Base-by-base conservation (phyloP, 1,140 invertebrate genomes). In the Drosophila sproati region DNA sequence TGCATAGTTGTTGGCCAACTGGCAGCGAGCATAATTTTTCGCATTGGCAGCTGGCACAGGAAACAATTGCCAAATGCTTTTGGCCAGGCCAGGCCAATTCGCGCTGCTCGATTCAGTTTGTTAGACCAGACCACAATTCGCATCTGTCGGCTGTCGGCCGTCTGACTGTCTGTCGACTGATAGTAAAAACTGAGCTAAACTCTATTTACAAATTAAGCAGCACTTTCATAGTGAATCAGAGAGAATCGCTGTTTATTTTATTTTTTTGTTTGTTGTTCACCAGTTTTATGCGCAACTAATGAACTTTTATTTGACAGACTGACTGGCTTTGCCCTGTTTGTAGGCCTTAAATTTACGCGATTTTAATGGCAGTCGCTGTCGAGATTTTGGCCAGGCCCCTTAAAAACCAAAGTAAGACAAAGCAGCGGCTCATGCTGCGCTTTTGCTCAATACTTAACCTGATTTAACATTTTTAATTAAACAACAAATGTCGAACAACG, bases 371-470 rank as follows among this genome's bases (percentile, higher is more conserved):
- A 32, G 20, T 68, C 48, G 61, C 52, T 43, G 76, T 48, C 43
- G 60, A 52, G 80, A 60, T 78, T 82, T 79, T 74, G 78, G 61
- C 57, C 63, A 77, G 62, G 55, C 45, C 77, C 77, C 52, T 59
- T 10, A 6, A 8, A 54, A 35, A 5, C 10, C 5, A 35, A 3
- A 55, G n/a, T 60, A 71, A 63, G 37, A 31, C 12, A 50, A n/a
- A 47, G 45, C 52, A 62, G 62, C 62, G 20, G 20, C 10, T 73
- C 81, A 80, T 74, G 82, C 77, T 88, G 83, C 59, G 83, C 83
- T 83, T 88, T 88, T 87, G 82, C 83, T 67, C 59, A 88, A 77
- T 77, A 80, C 66, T 87, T 87, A 87, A 87, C 85, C 83, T 70
- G 77, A 57, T 88, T 87, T 88, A 80, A 80, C 77, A 20, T 20